Evolutionary conservation across 2,888 invertebrate genomes (phyloP), one percentile per base, ranked within the genome.

Genomic region (Adelognathus sp.): DNA sequence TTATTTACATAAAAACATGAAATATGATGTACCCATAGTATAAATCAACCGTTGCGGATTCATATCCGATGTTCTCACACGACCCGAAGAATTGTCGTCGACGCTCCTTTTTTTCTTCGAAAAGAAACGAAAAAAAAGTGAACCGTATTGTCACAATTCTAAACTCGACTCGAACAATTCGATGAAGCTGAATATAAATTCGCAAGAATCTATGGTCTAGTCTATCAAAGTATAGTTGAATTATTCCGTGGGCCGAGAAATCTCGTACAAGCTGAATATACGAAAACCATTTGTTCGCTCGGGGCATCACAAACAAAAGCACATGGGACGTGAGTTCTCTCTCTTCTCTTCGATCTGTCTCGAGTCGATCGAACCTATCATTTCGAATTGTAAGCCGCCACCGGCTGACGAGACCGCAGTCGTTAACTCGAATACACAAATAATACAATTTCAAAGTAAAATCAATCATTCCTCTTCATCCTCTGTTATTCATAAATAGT

Each of bases 1-100:
- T 90, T 90, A 90, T 90, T 89, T 90, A 90, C 89, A 90, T 89
- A 89, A 88, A 89, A 90, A 89, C 88, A 88, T 89, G 88, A 90
- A 79, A 89, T 88, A 89, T 88, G 87, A 88, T 67, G 66, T 89
- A 87, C 85, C 87, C 87, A 86, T 88, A 87, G 87, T 88, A 50
- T 50, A 88, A 87, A 86, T 86, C 84, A 89, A 88, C 85, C 87
- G 88, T 85, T 87, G 89, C 87, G 86, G 85, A 84, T 85, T 83
- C 80, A 76, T 81, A 80, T 79, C 85, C 79, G 81, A 80, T 83
- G 81, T 84, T 78, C 79, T 82, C 83, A 83, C 74, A 75, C 54
- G 54, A 24, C 29, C 44, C 70, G 70, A 60, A 46, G 36, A 18
- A 75, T 71, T 54, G 70, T 14, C 74, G 66, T 66, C 36, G 66